Percentiles rank a stretch among this genome's conserved stretches.
Conservation (phyloP, 53 echinoderm and acorn worm genomes). For the Holothuria leucospilota region DNA sequence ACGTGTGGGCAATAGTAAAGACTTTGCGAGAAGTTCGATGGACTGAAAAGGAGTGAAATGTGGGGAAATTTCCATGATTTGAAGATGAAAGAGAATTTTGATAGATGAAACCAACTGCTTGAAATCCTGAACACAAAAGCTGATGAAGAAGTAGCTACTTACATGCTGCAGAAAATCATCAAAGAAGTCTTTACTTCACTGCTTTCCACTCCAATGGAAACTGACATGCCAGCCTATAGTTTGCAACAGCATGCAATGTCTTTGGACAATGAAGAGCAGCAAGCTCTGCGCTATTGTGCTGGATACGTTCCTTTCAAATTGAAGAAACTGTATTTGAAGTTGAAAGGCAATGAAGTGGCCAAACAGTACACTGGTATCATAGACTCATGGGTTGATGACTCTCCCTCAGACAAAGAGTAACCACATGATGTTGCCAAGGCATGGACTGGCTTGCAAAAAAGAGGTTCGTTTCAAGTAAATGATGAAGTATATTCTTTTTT, state of each 20-base stretch:
- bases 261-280: background rate
- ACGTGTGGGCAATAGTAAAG: background rate
- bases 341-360: constrained; percentile 14
- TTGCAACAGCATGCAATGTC: background rate
- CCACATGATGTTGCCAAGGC: background rate
- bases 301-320: constrained; percentile 3
- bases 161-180: background rate
- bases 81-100: background rate
- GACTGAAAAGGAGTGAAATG: background rate
- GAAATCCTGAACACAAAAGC: no score
- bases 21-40: background rate
- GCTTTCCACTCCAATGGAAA: background rate
- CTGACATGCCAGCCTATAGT: background rate
- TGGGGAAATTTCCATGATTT: background rate
- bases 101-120: background rate
- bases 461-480: background rate
- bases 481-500: background rate
- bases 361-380: background rate
- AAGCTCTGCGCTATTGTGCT: background rate
- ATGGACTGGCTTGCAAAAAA: background rate
- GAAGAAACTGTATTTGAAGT: background rate
- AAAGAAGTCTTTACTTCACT: background rate
- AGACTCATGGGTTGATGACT: constrained; percentile 2
- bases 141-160: background rate
- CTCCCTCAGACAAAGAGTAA: no score